Conservation (phyloP, 2,113 vertebrate species). For the Nothoprocta pentlandii region DNA sequence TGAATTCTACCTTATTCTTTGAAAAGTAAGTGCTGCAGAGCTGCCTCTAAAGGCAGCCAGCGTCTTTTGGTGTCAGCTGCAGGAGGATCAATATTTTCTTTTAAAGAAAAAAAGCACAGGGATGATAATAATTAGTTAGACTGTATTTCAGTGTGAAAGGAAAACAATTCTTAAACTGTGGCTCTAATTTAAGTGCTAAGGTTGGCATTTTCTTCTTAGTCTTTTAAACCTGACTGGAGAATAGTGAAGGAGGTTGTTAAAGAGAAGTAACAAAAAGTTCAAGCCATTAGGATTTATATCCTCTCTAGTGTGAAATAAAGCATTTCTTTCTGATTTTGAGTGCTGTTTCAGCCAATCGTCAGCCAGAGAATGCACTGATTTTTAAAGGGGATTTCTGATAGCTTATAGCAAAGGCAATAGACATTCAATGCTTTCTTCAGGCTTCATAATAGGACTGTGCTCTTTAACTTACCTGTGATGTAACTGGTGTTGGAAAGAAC, state of each 20-base stretch:
- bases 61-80: conserved; percentile 25
- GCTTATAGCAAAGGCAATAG: conserved; percentile 48
- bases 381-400: conserved; percentile 47
- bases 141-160: conserved; percentile 45
- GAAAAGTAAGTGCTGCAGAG: conserved; percentile 1
- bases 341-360: conserved; percentile 60
- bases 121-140: conserved; percentile 68
- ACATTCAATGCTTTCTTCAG: conserved; percentile 31
- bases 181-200: conserved; percentile 59
- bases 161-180: conserved; percentile 51
- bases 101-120: conserved; percentile 40
- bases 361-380: conserved; percentile 43
- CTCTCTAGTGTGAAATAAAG: conserved; percentile 45
- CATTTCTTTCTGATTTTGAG: conserved; percentile 41
- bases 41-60: conserved; percentile 37
- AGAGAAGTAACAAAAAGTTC: conserved; percentile 65
- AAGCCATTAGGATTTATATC: conserved; percentile 52
- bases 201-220: conserved; percentile 34
- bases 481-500: conserved; percentile 12
- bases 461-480: conserved; percentile 13
- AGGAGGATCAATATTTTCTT: conserved; percentile 71
- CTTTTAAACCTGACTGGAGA: conserved; percentile 53
- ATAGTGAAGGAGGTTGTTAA: conserved; percentile 58
- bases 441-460: not conserved
- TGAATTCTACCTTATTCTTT: conserved; percentile 60